A percentile compares a stretch with the other conserved stretches of the same genome.
Conservation (phyloP, 2,797 vertebrate genomes). For the Artibeus lituratus region DNA sequence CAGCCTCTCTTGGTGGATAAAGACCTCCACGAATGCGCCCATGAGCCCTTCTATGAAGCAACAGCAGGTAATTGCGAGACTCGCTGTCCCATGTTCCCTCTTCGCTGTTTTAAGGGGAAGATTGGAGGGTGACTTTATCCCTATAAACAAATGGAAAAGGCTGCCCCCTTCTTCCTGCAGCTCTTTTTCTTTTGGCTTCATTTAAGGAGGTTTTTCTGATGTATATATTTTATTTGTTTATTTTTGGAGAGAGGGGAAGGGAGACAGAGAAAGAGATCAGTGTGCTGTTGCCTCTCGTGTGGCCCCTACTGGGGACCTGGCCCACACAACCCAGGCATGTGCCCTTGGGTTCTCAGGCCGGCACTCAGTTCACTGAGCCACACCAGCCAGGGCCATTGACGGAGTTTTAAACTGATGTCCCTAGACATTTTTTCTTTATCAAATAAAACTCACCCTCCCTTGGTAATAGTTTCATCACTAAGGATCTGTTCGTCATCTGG, state of each 20-base stretch:
- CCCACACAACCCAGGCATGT: no score
- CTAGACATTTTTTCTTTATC: neutral
- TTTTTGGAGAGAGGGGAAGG: no score
- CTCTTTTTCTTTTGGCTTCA: neutral
- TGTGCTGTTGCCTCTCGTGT: no score
- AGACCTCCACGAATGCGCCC: constrained; percentile 66
- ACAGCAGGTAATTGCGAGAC: constrained; percentile 76
- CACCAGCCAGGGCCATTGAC: neutral
- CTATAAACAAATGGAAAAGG: neutral
- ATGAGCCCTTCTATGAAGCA: constrained; percentile 74
- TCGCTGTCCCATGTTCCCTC: accelerated
- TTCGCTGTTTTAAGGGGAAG: neutral
- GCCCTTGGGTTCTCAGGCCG: no score
- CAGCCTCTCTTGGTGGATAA: constrained; percentile 74
- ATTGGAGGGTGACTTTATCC: neutral
- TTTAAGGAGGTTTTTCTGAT: neutral
- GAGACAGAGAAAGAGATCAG: no score
- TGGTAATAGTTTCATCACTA: neutral
- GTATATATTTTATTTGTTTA: no score
- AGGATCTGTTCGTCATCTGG: neutral
- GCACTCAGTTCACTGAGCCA: no score
- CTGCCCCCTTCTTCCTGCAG: neutral
- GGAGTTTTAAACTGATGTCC: neutral
- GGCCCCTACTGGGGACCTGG: no score
- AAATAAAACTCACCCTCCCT: neutral